These are phyloP conservation scores for Gorsachius magnificus DNA, from an alignment of 2,797 vertebrate species.

Conservation along the genomic window DNA sequence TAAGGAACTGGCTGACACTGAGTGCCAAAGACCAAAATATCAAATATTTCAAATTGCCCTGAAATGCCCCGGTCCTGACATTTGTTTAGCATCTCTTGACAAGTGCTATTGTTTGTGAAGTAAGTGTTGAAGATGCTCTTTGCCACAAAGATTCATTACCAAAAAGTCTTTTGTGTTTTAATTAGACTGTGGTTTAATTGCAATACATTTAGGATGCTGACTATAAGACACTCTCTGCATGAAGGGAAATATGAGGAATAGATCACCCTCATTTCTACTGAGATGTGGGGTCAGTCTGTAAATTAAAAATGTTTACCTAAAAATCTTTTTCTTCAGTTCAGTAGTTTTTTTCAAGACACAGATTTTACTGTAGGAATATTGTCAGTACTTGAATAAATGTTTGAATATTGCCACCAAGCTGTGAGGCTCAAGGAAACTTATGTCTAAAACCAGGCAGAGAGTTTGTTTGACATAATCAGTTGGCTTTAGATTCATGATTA, in stretches of 20 bases:
- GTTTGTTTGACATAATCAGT: neutral
- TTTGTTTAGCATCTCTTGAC: neutral
- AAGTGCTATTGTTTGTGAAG: slow-evolving; percentile 13
- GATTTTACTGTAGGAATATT: slow-evolving; percentile 10
- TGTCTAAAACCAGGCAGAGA: neutral
- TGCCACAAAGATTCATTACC: neutral
- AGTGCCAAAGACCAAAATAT: neutral
- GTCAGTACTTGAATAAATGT: slow-evolving; percentile 3
- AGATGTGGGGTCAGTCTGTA: neutral
- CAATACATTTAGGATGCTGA: neutral
- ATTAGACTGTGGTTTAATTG: slow-evolving; percentile 30
- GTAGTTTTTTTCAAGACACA: neutral
- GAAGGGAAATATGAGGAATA: neutral
- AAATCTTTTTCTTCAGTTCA: neutral
- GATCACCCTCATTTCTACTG: neutral
- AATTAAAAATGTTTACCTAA: neutral
- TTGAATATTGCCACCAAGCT: slow-evolving; percentile 62
- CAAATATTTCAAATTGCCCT: neutral
- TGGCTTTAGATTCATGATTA: neutral
- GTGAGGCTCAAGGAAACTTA: neutral
- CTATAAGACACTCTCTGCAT: neutral
- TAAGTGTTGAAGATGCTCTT: slow-evolving; percentile 9
- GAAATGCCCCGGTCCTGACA: neutral
- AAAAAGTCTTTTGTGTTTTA: slow-evolving; percentile 36
- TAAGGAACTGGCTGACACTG: neutral